Conservation (phyloP, 2,888 invertebrate genomes). For the Eupithecia abbreviata region DNA sequence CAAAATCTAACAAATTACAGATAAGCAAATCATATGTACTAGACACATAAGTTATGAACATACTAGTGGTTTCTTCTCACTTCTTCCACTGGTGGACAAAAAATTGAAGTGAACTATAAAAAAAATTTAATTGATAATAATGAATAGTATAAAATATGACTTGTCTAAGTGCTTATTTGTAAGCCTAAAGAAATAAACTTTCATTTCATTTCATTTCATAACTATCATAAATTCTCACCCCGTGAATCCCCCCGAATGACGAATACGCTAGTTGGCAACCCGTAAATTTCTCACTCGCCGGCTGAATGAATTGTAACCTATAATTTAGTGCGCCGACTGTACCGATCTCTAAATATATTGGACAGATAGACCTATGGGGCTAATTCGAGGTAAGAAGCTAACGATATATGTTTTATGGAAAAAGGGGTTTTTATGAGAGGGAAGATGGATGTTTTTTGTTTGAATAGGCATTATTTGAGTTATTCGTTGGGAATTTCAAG, state of each 20-base stretch:
- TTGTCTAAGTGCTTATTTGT: too few species aligned
- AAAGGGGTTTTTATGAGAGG: constrained; percentile 1
- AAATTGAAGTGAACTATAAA: too few species aligned
- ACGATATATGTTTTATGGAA: constrained; percentile 20
- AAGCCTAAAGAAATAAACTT: too few species aligned
- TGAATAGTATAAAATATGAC: too few species aligned
- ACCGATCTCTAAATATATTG: constrained; percentile 27
- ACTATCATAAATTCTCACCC: background rate
- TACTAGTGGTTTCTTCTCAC: too few species aligned
- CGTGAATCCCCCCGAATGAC: constrained; percentile 60
- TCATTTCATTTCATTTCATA: too few species aligned
- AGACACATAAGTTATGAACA: too few species aligned
- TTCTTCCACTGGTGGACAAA: too few species aligned
- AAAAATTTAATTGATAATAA: too few species aligned
- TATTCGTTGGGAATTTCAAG: background rate
- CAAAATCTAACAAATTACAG: too few species aligned
- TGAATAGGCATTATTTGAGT: background rate
- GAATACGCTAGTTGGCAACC: constrained; percentile 63
- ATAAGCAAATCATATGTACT: too few species aligned
- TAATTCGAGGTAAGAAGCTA: constrained; percentile 36
- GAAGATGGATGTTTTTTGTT: background rate
- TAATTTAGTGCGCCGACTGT: constrained; percentile 61
- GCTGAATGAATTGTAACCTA: constrained; percentile 71
- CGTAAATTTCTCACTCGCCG: constrained; percentile 68
- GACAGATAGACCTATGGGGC: constrained; percentile 25